A percentile compares a stretch with the other conserved stretches of the same genome.
Evolutionary conservation across 2,113 vertebrate genomes (phyloP).

Genomic region (Typhlomys cinereus): DNA sequence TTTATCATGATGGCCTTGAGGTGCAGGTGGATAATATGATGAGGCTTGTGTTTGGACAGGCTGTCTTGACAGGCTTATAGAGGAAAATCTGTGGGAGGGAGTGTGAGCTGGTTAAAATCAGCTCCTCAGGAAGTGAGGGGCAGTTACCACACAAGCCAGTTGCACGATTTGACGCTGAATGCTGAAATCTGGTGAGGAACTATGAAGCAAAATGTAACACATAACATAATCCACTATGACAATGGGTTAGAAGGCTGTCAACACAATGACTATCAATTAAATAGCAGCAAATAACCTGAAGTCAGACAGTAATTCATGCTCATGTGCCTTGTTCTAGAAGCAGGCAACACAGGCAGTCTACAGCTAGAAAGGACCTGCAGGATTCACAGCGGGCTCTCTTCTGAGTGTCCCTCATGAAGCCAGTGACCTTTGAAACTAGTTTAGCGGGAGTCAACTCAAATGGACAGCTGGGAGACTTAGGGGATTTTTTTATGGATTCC

Average conservation of each 20-base stretch:
- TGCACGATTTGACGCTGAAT: background rate
- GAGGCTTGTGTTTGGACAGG: background rate
- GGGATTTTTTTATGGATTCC: background rate
- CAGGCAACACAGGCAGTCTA: background rate
- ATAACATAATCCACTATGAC: background rate
- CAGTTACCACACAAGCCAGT: background rate
- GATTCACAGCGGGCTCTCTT: background rate
- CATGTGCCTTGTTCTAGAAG: background rate
- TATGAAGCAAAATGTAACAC: background rate
- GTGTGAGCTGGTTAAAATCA: background rate
- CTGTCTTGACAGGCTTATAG: background rate
- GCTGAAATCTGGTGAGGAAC: background rate
- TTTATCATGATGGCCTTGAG: background rate
- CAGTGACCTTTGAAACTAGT: background rate
- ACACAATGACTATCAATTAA: background rate
- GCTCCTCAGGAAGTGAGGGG: too few relatives aligned
- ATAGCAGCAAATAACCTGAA: background rate
- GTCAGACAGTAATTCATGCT: background rate
- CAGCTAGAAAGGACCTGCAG: background rate
- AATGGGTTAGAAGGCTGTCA: background rate
- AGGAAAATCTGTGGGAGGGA: fast-evolving
- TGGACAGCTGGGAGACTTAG: fast-evolving
- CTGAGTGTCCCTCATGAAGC: too few relatives aligned
- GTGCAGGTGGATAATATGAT: background rate
- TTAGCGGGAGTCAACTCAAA: fast-evolving